A percentile compares a stretch with the other conserved stretches of the same genome.
phyloP scores from a whole-genome alignment of 1,140 invertebrate genomes.

The Rhopalosiphum padi region DNA sequence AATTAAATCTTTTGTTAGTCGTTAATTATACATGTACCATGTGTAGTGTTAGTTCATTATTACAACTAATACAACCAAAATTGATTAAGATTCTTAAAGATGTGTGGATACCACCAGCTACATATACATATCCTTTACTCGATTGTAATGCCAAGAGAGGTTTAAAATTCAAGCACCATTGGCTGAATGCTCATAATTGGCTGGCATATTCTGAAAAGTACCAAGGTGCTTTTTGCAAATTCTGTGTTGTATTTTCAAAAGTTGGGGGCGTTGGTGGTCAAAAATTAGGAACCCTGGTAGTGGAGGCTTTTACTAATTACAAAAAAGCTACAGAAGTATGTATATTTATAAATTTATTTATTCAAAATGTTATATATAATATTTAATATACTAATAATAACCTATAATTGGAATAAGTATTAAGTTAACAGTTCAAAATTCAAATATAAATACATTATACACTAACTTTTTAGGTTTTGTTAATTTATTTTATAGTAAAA shows the following conservation, averaged over 20 bases:
- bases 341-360: conserved; percentile 29
- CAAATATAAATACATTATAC: too few relatives aligned
- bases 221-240: conserved; percentile 42
- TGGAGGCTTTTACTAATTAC: conserved; percentile 14
- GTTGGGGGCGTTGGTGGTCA: background rate
- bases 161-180: background rate
- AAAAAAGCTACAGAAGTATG: conserved; percentile 15
- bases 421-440: too few relatives aligned
- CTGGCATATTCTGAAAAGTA: conserved; percentile 29
- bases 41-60: conserved; percentile 8
- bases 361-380: background rate
- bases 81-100: conserved; percentile 6
- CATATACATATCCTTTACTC: background rate
- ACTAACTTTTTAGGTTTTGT: background rate
- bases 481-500: conserved; percentile 6
- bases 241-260: conserved; percentile 19
- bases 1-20: background rate
- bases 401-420: too few relatives aligned
- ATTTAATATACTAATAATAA: too few relatives aligned
- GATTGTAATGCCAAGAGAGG: conserved; percentile 14
- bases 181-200: conserved; percentile 20
- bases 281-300: conserved; percentile 3
- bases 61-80: background rate
- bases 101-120: conserved; percentile 16
- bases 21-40: background rate